A percentile compares a stretch with the other conserved stretches of the same genome.
These are phyloP conservation scores for Gadopsis bispinosus DNA, from an alignment of 2,797 vertebrate species.

Conservation along the genomic window DNA sequence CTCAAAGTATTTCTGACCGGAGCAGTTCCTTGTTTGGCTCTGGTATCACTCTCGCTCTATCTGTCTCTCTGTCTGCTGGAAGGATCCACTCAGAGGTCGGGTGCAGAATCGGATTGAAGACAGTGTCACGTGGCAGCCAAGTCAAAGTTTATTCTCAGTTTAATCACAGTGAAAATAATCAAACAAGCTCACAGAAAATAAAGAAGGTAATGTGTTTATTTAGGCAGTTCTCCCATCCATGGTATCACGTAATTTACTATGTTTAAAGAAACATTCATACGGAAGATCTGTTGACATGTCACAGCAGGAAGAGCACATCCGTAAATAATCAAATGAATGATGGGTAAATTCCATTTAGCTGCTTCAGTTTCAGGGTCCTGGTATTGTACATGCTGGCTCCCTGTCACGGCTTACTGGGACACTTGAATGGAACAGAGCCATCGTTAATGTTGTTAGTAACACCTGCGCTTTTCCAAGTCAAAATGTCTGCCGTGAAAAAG, in stretches of 20 bases:
- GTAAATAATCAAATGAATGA: neutral
- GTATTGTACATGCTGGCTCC: neutral
- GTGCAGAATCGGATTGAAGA: constrained; percentile 22
- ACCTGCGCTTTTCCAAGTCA: neutral
- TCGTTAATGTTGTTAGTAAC: neutral
- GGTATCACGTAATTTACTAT: neutral
- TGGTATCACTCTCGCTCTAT: neutral
- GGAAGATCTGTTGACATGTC: neutral
- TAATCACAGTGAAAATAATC: constrained; percentile 38
- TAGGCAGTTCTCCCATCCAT: neutral
- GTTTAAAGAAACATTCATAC: constrained; percentile 10
- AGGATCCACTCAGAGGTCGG: constrained; percentile 24
- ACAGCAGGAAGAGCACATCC: neutral
- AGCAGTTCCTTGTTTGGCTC: constrained; percentile 17
- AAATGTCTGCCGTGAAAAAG: neutral
- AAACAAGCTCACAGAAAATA: constrained; percentile 18
- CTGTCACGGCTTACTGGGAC: neutral
- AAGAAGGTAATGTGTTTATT: constrained; percentile 37
- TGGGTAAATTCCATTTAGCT: neutral
- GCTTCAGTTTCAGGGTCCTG: neutral
- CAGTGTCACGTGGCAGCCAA: constrained; percentile 23
- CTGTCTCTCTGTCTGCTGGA: constrained; percentile 36
- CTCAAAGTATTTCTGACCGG: constrained; percentile 51
- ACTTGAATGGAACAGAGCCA: neutral
- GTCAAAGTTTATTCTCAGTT: constrained; percentile 26